phyloP scores from a whole-genome alignment of 2,797 vertebrate species.

The Tokudaia muenninki region DNA sequence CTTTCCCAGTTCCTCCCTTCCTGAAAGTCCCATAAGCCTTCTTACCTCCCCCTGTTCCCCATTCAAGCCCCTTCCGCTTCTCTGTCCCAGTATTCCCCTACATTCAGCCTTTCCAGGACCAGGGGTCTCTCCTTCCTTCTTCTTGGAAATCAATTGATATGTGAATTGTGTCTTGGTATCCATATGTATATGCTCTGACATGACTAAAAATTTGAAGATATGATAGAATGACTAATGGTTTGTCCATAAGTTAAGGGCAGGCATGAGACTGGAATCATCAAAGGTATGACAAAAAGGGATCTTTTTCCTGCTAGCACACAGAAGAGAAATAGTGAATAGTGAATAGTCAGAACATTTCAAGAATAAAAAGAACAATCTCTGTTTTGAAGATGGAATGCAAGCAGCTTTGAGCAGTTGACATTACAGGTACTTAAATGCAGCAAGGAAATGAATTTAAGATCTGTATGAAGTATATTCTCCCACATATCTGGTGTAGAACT shows the following conservation, averaged over 20 bases:
- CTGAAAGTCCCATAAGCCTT: too few species aligned
- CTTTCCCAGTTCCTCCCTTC: too few species aligned
- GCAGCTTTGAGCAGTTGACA: background rate
- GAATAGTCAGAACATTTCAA: background rate
- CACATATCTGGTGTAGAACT: background rate
- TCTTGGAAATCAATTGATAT: too few species aligned
- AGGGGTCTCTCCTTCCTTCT: too few species aligned
- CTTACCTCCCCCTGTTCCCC: too few species aligned
- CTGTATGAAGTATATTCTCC: background rate
- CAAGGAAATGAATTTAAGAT: background rate
- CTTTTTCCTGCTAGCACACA: background rate
- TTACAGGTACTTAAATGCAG: background rate
- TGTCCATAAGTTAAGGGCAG: background rate
- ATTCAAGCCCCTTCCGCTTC: too few species aligned
- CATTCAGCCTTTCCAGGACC: too few species aligned
- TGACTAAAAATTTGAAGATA: background rate
- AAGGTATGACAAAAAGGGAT: background rate
- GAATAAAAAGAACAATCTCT: background rate
- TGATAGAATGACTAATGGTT: background rate
- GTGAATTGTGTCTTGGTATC: too few species aligned
- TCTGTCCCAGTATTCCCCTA: too few species aligned
- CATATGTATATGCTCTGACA: background rate
- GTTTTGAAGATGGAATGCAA: background rate
- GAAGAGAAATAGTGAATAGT: background rate
- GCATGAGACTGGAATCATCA: background rate